Conservation (phyloP, 2,888 invertebrate species). For the Monopis laevigella region DNA sequence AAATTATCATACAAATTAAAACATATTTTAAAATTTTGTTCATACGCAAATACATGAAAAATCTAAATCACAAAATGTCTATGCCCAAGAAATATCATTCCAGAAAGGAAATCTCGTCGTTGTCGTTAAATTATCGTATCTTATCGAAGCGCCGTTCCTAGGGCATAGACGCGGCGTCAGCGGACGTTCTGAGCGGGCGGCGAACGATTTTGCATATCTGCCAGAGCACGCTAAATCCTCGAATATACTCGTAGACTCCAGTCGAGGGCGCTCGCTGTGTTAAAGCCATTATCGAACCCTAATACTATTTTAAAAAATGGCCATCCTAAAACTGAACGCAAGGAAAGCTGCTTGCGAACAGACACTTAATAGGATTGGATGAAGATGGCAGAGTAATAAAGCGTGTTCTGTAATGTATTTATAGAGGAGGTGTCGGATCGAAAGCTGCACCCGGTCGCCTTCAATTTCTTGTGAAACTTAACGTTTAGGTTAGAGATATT, state of each 20-base stretch:
- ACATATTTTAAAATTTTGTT: no score
- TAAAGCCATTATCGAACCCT: constrained; percentile 59
- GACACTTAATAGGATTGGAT: constrained; percentile 63
- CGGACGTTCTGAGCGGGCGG: constrained; percentile 26
- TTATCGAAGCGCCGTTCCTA: constrained; percentile 30
- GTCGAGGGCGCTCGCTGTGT: constrained; percentile 34
- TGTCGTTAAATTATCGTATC: constrained; percentile 55
- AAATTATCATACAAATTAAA: no score
- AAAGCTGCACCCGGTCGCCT: constrained; percentile 38
- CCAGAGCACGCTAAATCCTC: constrained; percentile 42
- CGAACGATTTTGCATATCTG: constrained; percentile 47
- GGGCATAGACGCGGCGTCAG: constrained; percentile 54
- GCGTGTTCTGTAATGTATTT: constrained; percentile 63
- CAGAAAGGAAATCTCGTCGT: constrained; percentile 38
- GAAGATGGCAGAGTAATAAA: constrained; percentile 62
- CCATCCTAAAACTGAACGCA: constrained; percentile 49
- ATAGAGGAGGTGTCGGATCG: constrained; percentile 46
- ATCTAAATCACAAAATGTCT: constrained; percentile 37
- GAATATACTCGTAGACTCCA: constrained; percentile 17
- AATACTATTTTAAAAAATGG: constrained; percentile 58
- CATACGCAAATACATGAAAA: no score
- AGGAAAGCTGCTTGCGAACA: constrained; percentile 46
- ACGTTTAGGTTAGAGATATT: constrained; percentile 29
- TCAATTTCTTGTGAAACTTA: constrained; percentile 40
- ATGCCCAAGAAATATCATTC: constrained; percentile 40